Percentiles rank a stretch among this genome's conserved stretches.
Evolutionary conservation across 2,113 vertebrate species (phyloP).

Genomic region (Corythornis vintsioides): DNA sequence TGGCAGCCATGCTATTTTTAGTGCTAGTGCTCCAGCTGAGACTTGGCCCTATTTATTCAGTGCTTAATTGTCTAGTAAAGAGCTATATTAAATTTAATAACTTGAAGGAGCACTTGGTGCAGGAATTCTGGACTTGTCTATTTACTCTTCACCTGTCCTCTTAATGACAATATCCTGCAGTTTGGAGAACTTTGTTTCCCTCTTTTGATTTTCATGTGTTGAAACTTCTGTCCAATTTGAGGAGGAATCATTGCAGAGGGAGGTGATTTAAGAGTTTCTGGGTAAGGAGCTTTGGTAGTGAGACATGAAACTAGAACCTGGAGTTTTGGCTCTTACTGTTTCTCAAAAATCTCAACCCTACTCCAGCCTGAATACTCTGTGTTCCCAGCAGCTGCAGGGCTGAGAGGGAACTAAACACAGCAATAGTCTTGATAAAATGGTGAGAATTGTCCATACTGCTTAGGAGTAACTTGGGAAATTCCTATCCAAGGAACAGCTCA

Average conservation of each 20-base stretch:
- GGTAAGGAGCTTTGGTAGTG: not conserved
- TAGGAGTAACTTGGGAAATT: not conserved
- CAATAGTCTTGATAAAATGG: not conserved
- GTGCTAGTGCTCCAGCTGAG: constrained; percentile 38
- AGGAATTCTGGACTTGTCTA: constrained; percentile 47
- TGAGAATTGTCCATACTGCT: not conserved
- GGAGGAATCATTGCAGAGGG: not conserved
- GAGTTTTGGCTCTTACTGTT: not conserved
- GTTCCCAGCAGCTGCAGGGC: not conserved
- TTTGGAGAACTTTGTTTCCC: not conserved
- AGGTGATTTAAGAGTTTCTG: not conserved
- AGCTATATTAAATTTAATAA: constrained; percentile 44
- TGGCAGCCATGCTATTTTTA: constrained; percentile 67
- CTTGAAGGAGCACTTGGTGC: constrained; percentile 45
- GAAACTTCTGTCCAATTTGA: not conserved
- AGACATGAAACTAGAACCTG: not conserved
- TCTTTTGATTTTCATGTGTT: not conserved
- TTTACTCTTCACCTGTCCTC: not conserved
- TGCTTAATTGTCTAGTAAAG: constrained; percentile 74
- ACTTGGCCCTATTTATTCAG: constrained; percentile 65
- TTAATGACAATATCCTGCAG: not conserved
- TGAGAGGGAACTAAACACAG: not conserved
- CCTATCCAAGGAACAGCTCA: not conserved
- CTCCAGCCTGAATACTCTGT: not conserved
- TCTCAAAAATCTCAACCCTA: not conserved